Base-by-base conservation (phyloP, 2,797 vertebrate genomes). In the Pantherophis vulpinus region DNA sequence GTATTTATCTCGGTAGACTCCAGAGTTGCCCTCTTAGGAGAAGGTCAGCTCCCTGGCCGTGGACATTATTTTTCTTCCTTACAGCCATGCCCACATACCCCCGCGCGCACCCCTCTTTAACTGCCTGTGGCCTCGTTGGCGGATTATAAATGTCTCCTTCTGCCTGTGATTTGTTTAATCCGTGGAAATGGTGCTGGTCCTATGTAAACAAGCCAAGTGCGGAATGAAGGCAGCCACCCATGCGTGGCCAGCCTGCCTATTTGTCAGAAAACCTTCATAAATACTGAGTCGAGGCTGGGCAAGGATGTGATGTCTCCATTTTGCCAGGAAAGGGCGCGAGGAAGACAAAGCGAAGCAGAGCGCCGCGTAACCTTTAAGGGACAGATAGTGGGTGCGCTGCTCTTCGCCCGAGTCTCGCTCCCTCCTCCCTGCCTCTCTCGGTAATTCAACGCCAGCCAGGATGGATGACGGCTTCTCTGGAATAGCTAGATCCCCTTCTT, bases 191-290 rank as follows among this genome's bases (percentile, higher is more conserved):
- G 98, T 98, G 98, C 98, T 98, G 98, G 98, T 97, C 98, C 98
- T 99, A 98, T 99, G 98, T 99, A 99, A 99, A 99, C 99, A 99
- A 98, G 98, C 98, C 98, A 98, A 98, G 98, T 98, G 98, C 98
- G 95, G 98, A 99, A 99, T 99, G 98, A 98, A 98, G 98, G 98
- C 96, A 98, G 97, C 97, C 98, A 98, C 97, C 98, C 98, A 97
- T 98, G 98, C 98, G 98, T 98, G 95, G 98, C 98, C 98, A 98
- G 98, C 98, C 98, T 98, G 98, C 98, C 98, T 98, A 98, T 99
- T 99, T 99, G 98, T 99, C 99, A 99, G 98, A 98, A 98, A 98
- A 98, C 98, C 98, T 98, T 98, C 98, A 99, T 99, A 99, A 99
- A 99, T 98, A 98, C 97, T 97, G 97, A 98, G 97, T 98, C 93